Base-by-base conservation (phyloP, 2,113 vertebrate genomes). In the Colossoma macropomum region DNA sequence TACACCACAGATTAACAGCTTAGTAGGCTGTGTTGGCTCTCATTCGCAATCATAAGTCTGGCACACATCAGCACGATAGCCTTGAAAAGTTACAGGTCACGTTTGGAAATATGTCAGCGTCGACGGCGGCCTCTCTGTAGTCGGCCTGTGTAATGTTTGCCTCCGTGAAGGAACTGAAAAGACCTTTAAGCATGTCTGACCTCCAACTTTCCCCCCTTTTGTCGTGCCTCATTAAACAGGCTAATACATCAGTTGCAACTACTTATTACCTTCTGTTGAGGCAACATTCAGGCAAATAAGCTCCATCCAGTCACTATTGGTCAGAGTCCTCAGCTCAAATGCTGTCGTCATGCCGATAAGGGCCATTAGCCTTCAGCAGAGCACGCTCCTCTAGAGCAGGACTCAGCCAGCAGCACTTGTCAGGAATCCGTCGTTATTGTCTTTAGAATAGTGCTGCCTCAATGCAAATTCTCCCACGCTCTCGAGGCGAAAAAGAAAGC, bases 381-480 rank as follows among this genome's bases (percentile, higher is more conserved):
- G 77, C 79, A 62, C 77, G 70, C 89, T 89, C 81, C 81, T 82
- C 63, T 38, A 90, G 89, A 90, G 86, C 87, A 69, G 86, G 80
- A 81, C 84, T 28, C 86, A 77, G 82, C 48, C 84, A 66, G 85
- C 79, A 88, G 84, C 87, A 87, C 90, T 93, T 89, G 88, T 89
- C 86, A 86, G 89, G 78, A 89, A 92, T 84, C 84, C 65, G 60
- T 34, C 48, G 70, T 86, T 83, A 92, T 94, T 92, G 91, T 91
- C 34, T 23, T 72, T 28, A 91, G 87, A 93, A 93, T 90, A 88
- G 81, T 70, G 34, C 59, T 23, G 85, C 81, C 82, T 90, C 89
- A 91, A 89, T 91, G 90, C 87, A 89, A 91, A 94, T 93, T 91
- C 92, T 91, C 89, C 86, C 80, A 89, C 87, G 74, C 88, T 91